Evolutionary conservation across 1,140 invertebrate species (phyloP).

Genomic region (Drosophila subobscura): DNA sequence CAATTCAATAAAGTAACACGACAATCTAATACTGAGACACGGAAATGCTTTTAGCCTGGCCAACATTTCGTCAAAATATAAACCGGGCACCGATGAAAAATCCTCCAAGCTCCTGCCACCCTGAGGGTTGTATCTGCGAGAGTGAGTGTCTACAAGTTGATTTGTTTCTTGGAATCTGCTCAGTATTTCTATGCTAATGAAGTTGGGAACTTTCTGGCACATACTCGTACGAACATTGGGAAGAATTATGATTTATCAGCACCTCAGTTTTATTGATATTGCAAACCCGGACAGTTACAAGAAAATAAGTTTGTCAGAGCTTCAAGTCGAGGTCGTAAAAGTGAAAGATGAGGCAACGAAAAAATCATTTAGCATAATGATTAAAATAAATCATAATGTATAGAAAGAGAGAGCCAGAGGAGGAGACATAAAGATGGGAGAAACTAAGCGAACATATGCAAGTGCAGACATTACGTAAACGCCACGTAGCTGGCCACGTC

Average conservation of each 20-base stretch:
- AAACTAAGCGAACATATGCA: conserved; percentile 46
- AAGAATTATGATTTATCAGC: conserved; percentile 35
- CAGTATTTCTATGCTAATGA: conserved; percentile 24
- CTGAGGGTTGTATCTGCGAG: conserved; percentile 7
- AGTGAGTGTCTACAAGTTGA: conserved; percentile 11
- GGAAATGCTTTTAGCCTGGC: conserved; percentile 72
- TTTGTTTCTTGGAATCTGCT: conserved; percentile 9
- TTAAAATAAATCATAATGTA: conserved; percentile 81
- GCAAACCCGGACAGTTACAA: conserved; percentile 38
- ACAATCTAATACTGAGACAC: conserved; percentile 63
- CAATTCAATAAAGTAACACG: conserved; percentile 64
- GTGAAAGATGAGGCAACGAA: conserved; percentile 65
- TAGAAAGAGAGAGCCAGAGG: conserved; percentile 11
- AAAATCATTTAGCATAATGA: conserved; percentile 81
- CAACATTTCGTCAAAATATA: conserved; percentile 43
- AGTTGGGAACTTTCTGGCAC: not conserved
- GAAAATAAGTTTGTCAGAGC: conserved; percentile 65
- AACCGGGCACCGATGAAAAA: conserved; percentile 2
- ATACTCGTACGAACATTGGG: not conserved
- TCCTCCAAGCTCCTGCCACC: too few relatives aligned
- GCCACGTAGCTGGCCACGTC: conserved; percentile 67
- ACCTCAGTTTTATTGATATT: conserved; percentile 46
- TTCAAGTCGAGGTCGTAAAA: conserved; percentile 48
- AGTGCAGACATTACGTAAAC: conserved; percentile 68
- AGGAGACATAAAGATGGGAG: conserved; percentile 3